These are phyloP conservation scores for Sebastes umbrosus DNA, from an alignment of 2,797 vertebrate species.

Conservation along the genomic window DNA sequence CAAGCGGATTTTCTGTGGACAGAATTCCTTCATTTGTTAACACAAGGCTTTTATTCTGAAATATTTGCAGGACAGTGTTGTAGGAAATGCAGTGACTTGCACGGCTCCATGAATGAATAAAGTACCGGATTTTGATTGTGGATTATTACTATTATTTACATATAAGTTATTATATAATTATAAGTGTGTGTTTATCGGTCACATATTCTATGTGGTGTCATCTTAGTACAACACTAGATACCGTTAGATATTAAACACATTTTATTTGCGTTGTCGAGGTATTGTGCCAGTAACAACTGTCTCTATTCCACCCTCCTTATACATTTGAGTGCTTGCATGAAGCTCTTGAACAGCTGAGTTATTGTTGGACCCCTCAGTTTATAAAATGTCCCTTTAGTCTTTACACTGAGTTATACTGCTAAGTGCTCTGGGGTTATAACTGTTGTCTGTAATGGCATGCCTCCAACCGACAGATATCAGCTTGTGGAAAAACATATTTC, in stretches of 20 bases:
- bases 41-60: too few relatives aligned
- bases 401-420: conserved; percentile 33
- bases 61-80: too few relatives aligned
- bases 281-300: conserved; percentile 30
- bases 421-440: conserved; percentile 37
- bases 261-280: conserved; percentile 5
- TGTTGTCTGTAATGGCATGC: conserved; percentile 37
- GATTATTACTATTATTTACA: too few relatives aligned
- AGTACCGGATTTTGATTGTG: too few relatives aligned
- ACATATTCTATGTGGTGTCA: background rate
- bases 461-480: conserved; percentile 37
- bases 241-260: background rate
- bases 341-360: conserved; percentile 43
- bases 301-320: background rate
- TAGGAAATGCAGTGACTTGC: too few relatives aligned
- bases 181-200: background rate
- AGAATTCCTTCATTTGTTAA: too few relatives aligned
- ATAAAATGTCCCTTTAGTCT: conserved; percentile 48
- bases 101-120: too few relatives aligned
- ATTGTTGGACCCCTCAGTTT: conserved; percentile 42
- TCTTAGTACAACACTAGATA: background rate
- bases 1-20: too few relatives aligned
- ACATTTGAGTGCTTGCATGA: conserved; percentile 5
- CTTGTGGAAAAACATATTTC: conserved; percentile 32
- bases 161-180: background rate